Conservation (phyloP, 1,140 invertebrate species). For the Trichomalopsis sarcophagae region DNA sequence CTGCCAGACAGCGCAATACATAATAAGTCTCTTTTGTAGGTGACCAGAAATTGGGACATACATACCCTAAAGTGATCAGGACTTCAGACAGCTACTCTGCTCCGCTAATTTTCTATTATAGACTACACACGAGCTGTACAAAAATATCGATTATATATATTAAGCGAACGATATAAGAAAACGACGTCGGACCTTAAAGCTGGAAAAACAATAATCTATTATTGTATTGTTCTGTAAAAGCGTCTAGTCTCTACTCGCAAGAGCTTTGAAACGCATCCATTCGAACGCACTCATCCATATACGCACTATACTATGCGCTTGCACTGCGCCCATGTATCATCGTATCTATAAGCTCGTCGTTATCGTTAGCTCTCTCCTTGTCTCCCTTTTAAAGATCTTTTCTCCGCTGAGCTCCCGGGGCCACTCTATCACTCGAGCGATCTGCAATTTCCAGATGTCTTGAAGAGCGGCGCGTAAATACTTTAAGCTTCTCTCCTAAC, state of each 20-base stretch:
- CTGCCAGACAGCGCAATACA: background rate
- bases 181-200: background rate
- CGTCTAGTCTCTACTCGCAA: too few relatives aligned
- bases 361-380: background rate
- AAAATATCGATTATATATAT: background rate
- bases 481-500: background rate
- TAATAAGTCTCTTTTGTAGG: constrained; percentile 43
- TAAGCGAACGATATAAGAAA: background rate
- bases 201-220: background rate
- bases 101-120: background rate
- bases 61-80: constrained; percentile 33
- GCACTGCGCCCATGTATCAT: background rate
- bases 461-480: too few relatives aligned
- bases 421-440: too few relatives aligned
- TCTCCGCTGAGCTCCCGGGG: background rate
- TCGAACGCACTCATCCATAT: too few relatives aligned
- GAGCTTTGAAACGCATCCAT: background rate
- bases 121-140: background rate
- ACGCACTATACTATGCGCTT: too few relatives aligned
- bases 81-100: background rate
- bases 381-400: background rate
- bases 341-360: background rate
- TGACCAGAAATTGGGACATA: constrained; percentile 43
- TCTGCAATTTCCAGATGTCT: too few relatives aligned
- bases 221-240: background rate